Base-by-base conservation (phyloP, 2,113 vertebrate genomes). In the Scalopus aquaticus region DNA sequence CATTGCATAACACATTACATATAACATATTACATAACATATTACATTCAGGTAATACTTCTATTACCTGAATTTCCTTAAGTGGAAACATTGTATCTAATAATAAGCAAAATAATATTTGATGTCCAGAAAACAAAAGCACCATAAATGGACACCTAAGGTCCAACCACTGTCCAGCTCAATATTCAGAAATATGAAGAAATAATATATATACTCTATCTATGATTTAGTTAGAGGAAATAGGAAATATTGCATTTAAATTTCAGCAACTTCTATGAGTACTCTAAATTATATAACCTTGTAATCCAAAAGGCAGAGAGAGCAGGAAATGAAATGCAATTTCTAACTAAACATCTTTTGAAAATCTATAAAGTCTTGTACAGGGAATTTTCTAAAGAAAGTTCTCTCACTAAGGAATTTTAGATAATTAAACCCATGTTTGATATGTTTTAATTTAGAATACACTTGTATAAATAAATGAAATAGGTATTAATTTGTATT, bases 271-370 rank as follows among this genome's bases (percentile, higher is more conserved):
- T 1, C 9, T 82, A 49, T 89, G 15, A 86, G 35, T 73, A 32
- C 11, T 80, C 5, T 26, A 91, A 56, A 74, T 91, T 78, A 26
- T 67, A 16, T 24, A 95, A 94, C 56, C 13, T 32, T 46, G 9
- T 79, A 82, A 51, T 37, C 12, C 10, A 83, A 56, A 95, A 91
- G 42, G 20, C 11, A 51, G 3, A 81, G 1, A 9, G 42, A 73
- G 12, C 28, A 89, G 6, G 9, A 91, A 89, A 3, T 82, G 0
- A 82, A 93, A 94, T 93, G 60, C 77, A 72, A 85, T 90, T 49
- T 82, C 15, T 30, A 73, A 80, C 83, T 80, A 92, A 84, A 70
- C 26, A 16, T 42, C 1, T 58, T 72, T 82, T 93, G 9, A 93
- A 91, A 20, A 37, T 79, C 3, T 44, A 4, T 67, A 79, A 39